These are phyloP conservation scores for Cottus gobio DNA, from an alignment of 2,113 vertebrate genomes.

Conservation along the genomic window DNA sequence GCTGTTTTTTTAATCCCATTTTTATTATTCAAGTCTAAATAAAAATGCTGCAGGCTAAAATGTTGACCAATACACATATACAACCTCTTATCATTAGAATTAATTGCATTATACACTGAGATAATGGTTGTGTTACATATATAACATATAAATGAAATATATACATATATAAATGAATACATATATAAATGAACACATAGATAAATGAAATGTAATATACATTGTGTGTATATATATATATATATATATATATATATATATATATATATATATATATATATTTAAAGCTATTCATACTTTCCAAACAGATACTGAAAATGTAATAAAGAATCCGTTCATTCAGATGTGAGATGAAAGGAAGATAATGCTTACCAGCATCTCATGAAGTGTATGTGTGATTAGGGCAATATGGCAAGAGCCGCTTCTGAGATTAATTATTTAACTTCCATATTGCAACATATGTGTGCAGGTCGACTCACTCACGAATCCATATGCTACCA, in stretches of 20 bases:
- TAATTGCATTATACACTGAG: neutral
- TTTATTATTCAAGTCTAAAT: neutral
- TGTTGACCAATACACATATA: neutral
- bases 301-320: conserved; percentile 12
- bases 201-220: too few species aligned
- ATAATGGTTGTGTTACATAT: neutral
- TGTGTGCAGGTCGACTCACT: conserved; percentile 65
- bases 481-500: conserved; percentile 67
- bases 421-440: conserved; percentile 75
- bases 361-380: conserved; percentile 16
- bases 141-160: too few species aligned
- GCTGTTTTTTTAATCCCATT: neutral
- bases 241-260: neutral
- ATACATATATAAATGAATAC: too few species aligned
- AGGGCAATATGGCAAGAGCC: conserved; percentile 59
- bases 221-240: neutral
- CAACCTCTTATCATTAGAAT: neutral
- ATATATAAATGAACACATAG: too few species aligned
- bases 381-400: conserved; percentile 37
- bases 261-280: neutral
- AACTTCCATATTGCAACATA: conserved; percentile 75
- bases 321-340: neutral
- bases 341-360: conserved; percentile 17
- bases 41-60: neutral
- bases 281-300: conserved; percentile 17